phyloP scores from a whole-genome alignment of 2,113 vertebrate species.

The Spilogale gracilis region DNA sequence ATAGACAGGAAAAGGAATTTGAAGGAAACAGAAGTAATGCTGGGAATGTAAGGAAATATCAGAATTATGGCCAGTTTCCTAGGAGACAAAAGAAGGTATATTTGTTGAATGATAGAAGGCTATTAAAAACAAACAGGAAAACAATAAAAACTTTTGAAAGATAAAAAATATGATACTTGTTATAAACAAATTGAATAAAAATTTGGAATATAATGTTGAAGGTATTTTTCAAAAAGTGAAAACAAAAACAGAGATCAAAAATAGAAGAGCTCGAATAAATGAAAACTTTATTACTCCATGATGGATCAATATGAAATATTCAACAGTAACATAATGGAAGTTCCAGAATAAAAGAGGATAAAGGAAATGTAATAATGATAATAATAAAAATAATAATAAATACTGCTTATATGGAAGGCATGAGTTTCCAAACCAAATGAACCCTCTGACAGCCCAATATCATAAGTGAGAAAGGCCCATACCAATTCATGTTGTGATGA shows the following conservation, averaged over 20 bases:
- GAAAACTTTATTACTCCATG: not conserved
- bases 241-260: not conserved
- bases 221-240: not conserved
- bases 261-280: not conserved
- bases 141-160: not conserved
- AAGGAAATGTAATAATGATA: not conserved
- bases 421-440: not conserved
- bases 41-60: not conserved
- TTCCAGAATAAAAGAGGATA: not conserved
- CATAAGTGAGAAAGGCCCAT: not conserved
- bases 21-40: not conserved
- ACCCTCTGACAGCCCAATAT: not conserved
- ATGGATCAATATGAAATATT: not conserved
- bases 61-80: not conserved
- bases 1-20: not conserved
- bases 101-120: not conserved
- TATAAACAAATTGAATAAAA: not conserved
- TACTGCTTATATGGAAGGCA: not conserved
- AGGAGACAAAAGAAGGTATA: not conserved
- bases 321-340: not conserved
- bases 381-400: not conserved
- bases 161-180: not conserved
- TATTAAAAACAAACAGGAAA: not conserved
- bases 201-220: slow-evolving; percentile 14
- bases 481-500: not conserved